phyloP scores from a whole-genome alignment of 2,888 invertebrate genomes.

The Eupithecia pulchellata region DNA sequence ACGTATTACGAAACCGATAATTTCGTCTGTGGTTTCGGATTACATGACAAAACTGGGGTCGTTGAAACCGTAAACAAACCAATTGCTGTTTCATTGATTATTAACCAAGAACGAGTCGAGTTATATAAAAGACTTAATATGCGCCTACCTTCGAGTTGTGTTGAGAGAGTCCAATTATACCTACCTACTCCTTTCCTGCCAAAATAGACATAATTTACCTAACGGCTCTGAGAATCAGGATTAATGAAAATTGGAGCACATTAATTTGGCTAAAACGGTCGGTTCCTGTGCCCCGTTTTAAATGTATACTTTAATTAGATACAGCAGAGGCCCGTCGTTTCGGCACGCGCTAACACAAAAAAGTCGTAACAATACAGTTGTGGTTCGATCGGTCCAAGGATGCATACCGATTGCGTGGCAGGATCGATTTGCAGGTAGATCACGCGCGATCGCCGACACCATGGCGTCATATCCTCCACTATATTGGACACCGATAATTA shows the following conservation, averaged over 20 bases:
- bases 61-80: slow-evolving; percentile 46
- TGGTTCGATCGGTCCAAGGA: slow-evolving; percentile 72
- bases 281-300: slow-evolving; percentile 49
- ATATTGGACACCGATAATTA: slow-evolving; percentile 81
- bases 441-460: slow-evolving; percentile 74
- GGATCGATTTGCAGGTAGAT: slow-evolving; percentile 76
- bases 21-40: slow-evolving; percentile 54
- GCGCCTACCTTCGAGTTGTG: slow-evolving; percentile 22
- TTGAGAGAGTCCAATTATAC: neutral
- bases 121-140: slow-evolving; percentile 7
- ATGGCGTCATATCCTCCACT: slow-evolving; percentile 83
- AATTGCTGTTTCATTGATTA: slow-evolving; percentile 20
- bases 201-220: slow-evolving; percentile 32
- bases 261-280: slow-evolving; percentile 49
- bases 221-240: slow-evolving; percentile 29
- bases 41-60: slow-evolving; percentile 55
- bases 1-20: slow-evolving; percentile 64
- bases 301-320: slow-evolving; percentile 53
- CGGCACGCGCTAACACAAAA: slow-evolving; percentile 54
- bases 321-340: slow-evolving; percentile 44
- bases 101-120: neutral
- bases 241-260: slow-evolving; percentile 35
- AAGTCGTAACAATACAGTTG: slow-evolving; percentile 61
- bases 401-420: slow-evolving; percentile 73
- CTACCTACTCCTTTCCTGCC: slow-evolving; percentile 19